Percentiles rank a stretch among this genome's conserved stretches.
Evolutionary conservation across 2,113 vertebrate species (phyloP).

Genomic region (Cinclus mexicanus): DNA sequence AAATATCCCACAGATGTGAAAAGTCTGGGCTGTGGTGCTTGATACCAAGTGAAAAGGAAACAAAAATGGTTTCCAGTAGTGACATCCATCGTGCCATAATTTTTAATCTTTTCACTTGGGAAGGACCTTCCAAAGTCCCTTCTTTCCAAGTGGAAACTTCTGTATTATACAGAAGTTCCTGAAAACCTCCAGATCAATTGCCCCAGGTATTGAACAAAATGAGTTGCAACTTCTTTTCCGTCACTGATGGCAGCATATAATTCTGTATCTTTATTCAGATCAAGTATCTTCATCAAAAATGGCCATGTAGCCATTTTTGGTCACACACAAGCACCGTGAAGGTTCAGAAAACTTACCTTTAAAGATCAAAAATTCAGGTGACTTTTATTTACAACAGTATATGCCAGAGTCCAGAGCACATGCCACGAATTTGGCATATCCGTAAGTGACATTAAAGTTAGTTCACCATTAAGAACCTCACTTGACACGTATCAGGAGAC

Average conservation of each 20-base stretch:
- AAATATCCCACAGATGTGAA: not conserved
- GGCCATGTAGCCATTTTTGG: not conserved
- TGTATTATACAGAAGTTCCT: not conserved
- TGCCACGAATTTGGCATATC: not conserved
- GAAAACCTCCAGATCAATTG: not conserved
- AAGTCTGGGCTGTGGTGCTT: not conserved
- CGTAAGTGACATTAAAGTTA: not conserved
- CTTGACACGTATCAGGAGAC: not conserved
- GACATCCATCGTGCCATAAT: not conserved
- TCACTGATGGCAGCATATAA: not conserved
- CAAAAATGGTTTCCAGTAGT: not conserved
- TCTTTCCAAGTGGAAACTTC: not conserved
- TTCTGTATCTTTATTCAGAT: not conserved
- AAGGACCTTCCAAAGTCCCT: not conserved
- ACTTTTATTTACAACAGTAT: not conserved
- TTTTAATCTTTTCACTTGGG: not conserved
- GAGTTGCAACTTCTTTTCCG: not conserved
- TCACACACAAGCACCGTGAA: fast-evolving
- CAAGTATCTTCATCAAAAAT: not conserved
- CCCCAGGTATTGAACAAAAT: not conserved
- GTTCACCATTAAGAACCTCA: not conserved
- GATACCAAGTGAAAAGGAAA: not conserved
- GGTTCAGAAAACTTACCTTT: not conserved
- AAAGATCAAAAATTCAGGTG: not conserved
- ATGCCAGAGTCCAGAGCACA: not conserved